Conservation (phyloP, 2,888 invertebrate species). For the Pseudococcus jackbeardsleyi region DNA sequence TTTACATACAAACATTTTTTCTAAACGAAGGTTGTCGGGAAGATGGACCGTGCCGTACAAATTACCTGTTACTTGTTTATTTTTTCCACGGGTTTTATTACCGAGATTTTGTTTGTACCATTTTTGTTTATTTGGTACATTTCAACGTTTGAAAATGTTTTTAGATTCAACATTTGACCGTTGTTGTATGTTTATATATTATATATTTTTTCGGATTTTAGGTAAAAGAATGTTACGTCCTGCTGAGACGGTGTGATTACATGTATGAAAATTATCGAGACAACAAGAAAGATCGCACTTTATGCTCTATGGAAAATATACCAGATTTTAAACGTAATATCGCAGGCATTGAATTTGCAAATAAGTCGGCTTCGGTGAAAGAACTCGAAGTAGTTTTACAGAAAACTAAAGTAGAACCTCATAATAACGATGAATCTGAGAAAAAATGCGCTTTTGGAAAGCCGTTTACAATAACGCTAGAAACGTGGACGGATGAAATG, state of each 20-base stretch:
- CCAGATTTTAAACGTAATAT: not conserved
- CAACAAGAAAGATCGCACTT: not conserved
- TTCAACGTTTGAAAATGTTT: too few relatives aligned
- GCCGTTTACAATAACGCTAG: not conserved
- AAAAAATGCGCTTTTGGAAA: not conserved
- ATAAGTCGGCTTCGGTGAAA: not conserved
- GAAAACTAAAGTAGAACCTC: not conserved
- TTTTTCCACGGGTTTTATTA: not conserved
- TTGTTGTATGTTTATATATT: not conserved
- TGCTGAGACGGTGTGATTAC: not conserved
- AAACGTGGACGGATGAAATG: slow-evolving; percentile 18
- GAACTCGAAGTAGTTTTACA: not conserved
- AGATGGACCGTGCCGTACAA: not conserved
- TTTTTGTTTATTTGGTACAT: too few relatives aligned
- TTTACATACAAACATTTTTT: not conserved
- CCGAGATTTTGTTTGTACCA: too few relatives aligned
- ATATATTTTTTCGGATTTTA: not conserved
- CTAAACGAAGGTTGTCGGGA: not conserved
- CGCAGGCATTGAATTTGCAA: not conserved
- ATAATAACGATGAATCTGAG: not conserved
- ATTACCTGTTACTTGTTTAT: not conserved
- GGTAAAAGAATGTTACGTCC: slow-evolving; percentile 28
- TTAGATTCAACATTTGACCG: too few relatives aligned
- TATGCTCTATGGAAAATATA: not conserved
- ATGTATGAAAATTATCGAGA: not conserved